Base-by-base conservation (phyloP, 2,113 vertebrate species). In the Percina caprodes region DNA sequence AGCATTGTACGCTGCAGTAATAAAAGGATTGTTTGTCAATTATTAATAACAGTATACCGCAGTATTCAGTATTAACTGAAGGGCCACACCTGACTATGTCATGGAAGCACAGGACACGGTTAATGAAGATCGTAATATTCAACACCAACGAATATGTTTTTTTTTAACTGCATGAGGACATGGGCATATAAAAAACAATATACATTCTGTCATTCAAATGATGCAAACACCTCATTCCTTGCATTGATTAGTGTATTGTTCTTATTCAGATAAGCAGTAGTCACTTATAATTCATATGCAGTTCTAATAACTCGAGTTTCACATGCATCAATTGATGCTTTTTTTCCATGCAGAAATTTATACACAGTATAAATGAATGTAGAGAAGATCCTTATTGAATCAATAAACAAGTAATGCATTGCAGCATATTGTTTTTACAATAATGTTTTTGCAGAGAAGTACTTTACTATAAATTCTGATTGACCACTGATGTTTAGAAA, bases 41-140 rank as follows among this genome's bases (percentile, higher is more conserved):
- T 67, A 79, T 79, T 74, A 79, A 66, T 74, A 5, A n/a, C 5
- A 18, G 35, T 65, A 35, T 21, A 60, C 16, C 11, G 2, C 24
- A n/a, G n/a, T n/a, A n/a, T n/a, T n/a, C n/a, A n/a, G n/a, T n/a
- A 23, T 33, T n/a, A 56, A 5, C 26, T 12, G 16, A 12, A 2
- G 42, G 4, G 4, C 21, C 33, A 26, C 35, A 54, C 48, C 56
- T 18, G 61, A 18, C 21, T 6, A 45, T 58, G 39, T 52, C 58
- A 45, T 0, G 8, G 66, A 59, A 51, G 0, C 12, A 19, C 8
- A 51, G 4, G 58, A 12, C 12, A 9, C 18, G 5, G 39, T 16
- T 58, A 23, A 39, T 77, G 14, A 48, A 16, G 24, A 33, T 16
- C 8, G 9, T 1, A 16, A 4, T 52, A 66, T 54, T 74, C 30